A percentile compares a stretch with the other conserved stretches of the same genome.
Conservation (phyloP, 1,140 invertebrate species). For the Philopotamus ludificatus region DNA sequence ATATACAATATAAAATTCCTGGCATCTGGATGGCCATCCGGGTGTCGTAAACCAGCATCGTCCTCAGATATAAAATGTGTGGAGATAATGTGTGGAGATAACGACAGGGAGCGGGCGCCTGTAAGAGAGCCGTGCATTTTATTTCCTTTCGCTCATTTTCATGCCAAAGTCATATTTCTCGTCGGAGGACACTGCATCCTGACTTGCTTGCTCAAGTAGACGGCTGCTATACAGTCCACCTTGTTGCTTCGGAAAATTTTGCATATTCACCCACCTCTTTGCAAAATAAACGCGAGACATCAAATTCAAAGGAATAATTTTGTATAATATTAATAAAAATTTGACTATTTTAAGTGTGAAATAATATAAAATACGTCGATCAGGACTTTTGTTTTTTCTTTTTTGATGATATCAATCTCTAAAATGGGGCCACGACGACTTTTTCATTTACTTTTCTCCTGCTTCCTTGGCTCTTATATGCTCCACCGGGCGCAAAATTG, state of each 20-base stretch:
- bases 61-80: conserved; percentile 8
- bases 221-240: too few species aligned
- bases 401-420: conserved; percentile 11
- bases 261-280: too few species aligned
- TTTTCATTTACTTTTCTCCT: conserved; percentile 1
- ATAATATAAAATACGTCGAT: too few species aligned
- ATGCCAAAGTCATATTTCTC: conserved; percentile 12
- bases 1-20: too few species aligned
- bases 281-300: too few species aligned
- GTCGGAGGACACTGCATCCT: conserved; percentile 7
- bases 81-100: conserved; percentile 28
- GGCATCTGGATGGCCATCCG: background rate
- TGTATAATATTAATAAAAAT: too few species aligned
- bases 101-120: background rate
- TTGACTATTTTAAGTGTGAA: too few species aligned
- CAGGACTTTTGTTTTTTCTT: too few species aligned
- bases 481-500: conserved; percentile 3
- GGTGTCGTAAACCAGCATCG: background rate
- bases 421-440: background rate
- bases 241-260: too few species aligned
- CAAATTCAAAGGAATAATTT: too few species aligned
- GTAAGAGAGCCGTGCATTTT: conserved; percentile 22
- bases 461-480: background rate
- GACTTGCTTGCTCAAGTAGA: background rate
- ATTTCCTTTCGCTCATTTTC: conserved; percentile 17